phyloP scores from a whole-genome alignment of 1,140 invertebrate genomes.

The Harlomillsia oculata region DNA sequence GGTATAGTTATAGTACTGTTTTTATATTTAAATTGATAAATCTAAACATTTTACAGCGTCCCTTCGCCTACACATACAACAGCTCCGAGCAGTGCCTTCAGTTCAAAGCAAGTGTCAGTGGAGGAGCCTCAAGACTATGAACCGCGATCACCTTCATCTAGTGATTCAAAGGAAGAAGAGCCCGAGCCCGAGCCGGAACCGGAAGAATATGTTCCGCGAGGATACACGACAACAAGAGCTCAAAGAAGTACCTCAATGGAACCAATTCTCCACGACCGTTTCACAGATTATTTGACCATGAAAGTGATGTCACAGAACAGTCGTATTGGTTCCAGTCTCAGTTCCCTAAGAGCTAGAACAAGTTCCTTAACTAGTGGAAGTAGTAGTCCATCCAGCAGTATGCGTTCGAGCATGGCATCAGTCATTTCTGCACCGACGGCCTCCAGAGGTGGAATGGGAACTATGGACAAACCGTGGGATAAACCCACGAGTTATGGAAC shows the following conservation, averaged over 20 bases:
- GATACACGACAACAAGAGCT: neutral
- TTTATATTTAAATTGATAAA: too few species aligned
- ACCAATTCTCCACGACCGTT: slow-evolving; percentile 7
- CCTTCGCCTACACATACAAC: too few species aligned
- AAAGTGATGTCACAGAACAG: slow-evolving; percentile 1
- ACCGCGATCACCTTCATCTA: too few species aligned
- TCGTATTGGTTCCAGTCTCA: neutral
- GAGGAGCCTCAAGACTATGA: too few species aligned
- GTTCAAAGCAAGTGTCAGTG: too few species aligned
- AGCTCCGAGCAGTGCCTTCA: too few species aligned
- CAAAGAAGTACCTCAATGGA: neutral
- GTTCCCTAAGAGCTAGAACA: neutral
- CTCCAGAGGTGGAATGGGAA: neutral
- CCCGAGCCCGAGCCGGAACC: neutral
- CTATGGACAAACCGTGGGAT: neutral
- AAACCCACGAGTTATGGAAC: slow-evolving; percentile 1
- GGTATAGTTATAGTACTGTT: too few species aligned
- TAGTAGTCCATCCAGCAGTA: too few species aligned
- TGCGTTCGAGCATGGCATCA: neutral
- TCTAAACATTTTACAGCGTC: too few species aligned
- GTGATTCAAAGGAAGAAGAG: neutral
- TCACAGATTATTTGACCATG: slow-evolving; percentile 20
- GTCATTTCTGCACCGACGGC: neutral
- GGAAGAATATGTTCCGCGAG: too few species aligned
- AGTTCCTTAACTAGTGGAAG: too few species aligned